phyloP scores from a whole-genome alignment of 2,888 invertebrate species.

The Choreutis nemorana region DNA sequence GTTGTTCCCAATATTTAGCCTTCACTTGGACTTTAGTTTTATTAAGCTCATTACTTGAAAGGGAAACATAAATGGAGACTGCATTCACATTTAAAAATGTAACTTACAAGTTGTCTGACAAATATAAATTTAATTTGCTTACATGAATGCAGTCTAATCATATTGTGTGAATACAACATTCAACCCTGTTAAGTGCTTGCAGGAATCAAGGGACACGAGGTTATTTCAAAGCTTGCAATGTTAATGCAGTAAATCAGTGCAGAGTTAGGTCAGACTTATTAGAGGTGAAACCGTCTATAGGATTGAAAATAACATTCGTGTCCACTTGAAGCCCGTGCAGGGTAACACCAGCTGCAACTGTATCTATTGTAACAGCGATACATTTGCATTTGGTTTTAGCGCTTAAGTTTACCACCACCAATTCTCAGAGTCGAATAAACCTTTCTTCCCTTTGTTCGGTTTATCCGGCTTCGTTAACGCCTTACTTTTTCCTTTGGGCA shows the following conservation, averaged over 20 bases:
- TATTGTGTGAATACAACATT: constrained; percentile 31
- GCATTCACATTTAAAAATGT: constrained; percentile 25
- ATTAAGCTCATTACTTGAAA: constrained; percentile 27
- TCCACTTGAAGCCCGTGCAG: constrained; percentile 54
- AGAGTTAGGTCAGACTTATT: constrained; percentile 35
- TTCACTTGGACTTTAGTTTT: constrained; percentile 36
- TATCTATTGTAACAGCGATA: constrained; percentile 23
- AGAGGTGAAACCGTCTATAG: constrained; percentile 25
- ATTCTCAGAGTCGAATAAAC: constrained; percentile 87
- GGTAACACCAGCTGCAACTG: constrained; percentile 28
- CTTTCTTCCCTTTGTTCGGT: constrained; percentile 74
- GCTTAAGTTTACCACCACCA: constrained; percentile 74
- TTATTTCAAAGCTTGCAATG: constrained; percentile 43
- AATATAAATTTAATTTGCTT: too few relatives aligned
- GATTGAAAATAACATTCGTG: constrained; percentile 44
- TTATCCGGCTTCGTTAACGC: constrained; percentile 66
- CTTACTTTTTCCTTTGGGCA: constrained; percentile 54
- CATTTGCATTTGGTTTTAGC: constrained; percentile 33
- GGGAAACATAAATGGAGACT: constrained; percentile 27
- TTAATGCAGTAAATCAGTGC: constrained; percentile 41
- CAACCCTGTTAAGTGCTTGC: constrained; percentile 57
- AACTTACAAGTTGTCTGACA: constrained; percentile 11
- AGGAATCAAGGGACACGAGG: constrained; percentile 61
- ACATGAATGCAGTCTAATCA: constrained; percentile 34
- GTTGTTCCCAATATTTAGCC: constrained; percentile 57